Evolutionary conservation across 2,888 invertebrate species (phyloP), one percentile per base, ranked within the genome.

Genomic region (Megalurothrips usitatus): DNA sequence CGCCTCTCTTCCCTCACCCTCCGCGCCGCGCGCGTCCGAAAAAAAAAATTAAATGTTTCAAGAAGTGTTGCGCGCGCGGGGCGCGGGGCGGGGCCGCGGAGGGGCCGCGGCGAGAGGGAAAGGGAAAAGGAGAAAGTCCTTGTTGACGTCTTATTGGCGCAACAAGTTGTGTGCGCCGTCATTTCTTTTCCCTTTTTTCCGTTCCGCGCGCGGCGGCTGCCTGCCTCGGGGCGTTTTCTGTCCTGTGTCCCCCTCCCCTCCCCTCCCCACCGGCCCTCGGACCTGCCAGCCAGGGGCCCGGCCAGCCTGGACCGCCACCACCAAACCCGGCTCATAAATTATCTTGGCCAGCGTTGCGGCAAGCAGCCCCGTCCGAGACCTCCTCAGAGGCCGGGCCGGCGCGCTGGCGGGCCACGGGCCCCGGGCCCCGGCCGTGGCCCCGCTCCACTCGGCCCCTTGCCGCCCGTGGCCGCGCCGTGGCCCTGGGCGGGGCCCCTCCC

Each of bases 131-230:
- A 17, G 58, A 19, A 43, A 17, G 58, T 1, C 68, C 68, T 23
- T 68, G 68, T 68, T 23, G 68, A 68, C 68, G 23, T 68, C 68
- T n/a, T 23, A 68, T 68, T 68, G 68, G 23, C 68, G 23, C 68
- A 68, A 68, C 68, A 68, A 58, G 68, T 68, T 68, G 68, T 9
- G 14, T 14, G 58, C 14, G 58, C 58, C 58, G 58, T 58, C 58
- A 17, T 58, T 58, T 19, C 19, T 58, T 58, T 58, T 58, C 19
- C 58, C 58, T 58, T 58, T 58, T 58, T 58, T 58, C 19, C 58
- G 58, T 9, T 19, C 34, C 34, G 34, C 34, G 34, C 34, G n/a
- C n/a, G n/a, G n/a, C n/a, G n/a, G n/a, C n/a, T n/a, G n/a, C 34
- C 34, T 43, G 34, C 58, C 58, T 17, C 17, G 58, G 58, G 58